Conservation (phyloP, 2,113 vertebrate genomes). For the Pteronura brasiliensis region DNA sequence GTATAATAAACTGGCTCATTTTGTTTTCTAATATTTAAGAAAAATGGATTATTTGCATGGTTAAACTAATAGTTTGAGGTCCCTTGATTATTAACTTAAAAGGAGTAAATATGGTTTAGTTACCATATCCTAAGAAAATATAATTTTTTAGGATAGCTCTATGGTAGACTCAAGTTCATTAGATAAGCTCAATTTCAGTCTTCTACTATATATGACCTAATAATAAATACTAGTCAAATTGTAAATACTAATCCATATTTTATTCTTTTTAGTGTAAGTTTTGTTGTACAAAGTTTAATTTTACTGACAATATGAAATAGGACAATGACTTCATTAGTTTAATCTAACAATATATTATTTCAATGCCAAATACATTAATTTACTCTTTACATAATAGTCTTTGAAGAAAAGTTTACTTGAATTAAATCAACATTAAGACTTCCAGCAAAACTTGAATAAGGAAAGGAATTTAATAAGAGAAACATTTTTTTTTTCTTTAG, state of each 20-base stretch:
- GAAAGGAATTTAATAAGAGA: neutral
- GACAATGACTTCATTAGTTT: neutral
- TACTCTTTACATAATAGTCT: neutral
- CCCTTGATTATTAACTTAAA: neutral
- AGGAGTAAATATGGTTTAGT: neutral
- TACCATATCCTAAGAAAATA: neutral
- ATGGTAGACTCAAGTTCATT: neutral
- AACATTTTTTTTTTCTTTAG: neutral
- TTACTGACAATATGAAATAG: neutral
- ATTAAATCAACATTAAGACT: neutral
- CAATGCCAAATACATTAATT: neutral
- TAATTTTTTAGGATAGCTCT: fast-evolving
- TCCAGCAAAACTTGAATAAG: neutral
- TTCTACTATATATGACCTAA: neutral
- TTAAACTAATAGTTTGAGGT: neutral
- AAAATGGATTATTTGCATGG: neutral
- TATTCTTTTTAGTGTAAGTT: neutral
- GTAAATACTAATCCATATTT: neutral
- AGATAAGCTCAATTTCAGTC: neutral
- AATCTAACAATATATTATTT: neutral
- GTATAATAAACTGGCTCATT: neutral
- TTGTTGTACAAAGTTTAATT: neutral
- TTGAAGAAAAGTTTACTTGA: neutral
- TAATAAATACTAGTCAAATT: neutral
- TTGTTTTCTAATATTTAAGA: neutral